Evolutionary conservation across 2,888 invertebrate species (phyloP), one percentile per base, ranked within the genome.

Genomic region (Caenorhabditis sinica): DNA sequence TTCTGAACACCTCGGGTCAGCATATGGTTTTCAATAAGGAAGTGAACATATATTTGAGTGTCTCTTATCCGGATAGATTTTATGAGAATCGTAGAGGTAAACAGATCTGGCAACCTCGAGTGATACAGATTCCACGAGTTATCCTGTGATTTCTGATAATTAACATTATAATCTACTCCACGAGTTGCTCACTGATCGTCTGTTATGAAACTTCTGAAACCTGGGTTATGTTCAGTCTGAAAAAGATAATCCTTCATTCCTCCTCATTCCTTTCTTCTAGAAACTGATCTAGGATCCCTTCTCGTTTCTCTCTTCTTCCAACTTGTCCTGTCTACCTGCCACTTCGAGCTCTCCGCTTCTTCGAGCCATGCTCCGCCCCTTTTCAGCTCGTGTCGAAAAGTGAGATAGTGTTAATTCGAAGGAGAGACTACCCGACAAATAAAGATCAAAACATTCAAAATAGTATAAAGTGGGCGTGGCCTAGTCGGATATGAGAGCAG

Each of bases 371-470:
- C 65, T 71, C 72, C 77, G 51, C 77, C 73, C 58, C 17, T 25
- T 79, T 72, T 71, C 74, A 83, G 76, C 76, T 83, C 66, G 61
- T 45, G 60, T 49, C 36, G 77, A 79, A 73, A 56, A 69, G 30
- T 25, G 56, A 69, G 56, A 80, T 56, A 80, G 80, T 60, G 56
- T 58, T 58, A 36, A 45, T 56, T 58, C 20, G 15, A 20, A 9
- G 49, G 80, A 80, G 80, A 65, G 30, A 40, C 60, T 60, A 61
- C 58, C 80, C 71, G 53, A 72, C 80, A 80, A 82, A 82, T 76
- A 77, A 83, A 83, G 83, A 83, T 83, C 83, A 83, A 83, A 83
- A 83, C 83, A 83, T 83, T 83, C 83, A 83, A 80, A 80, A 83
- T 79, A 80, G 83, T 80, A 80, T 80, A 80, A 80, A 83, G 79